These are phyloP conservation scores for Ischnura elegans DNA, from an alignment of 2,888 invertebrate species.

Conservation along the genomic window DNA sequence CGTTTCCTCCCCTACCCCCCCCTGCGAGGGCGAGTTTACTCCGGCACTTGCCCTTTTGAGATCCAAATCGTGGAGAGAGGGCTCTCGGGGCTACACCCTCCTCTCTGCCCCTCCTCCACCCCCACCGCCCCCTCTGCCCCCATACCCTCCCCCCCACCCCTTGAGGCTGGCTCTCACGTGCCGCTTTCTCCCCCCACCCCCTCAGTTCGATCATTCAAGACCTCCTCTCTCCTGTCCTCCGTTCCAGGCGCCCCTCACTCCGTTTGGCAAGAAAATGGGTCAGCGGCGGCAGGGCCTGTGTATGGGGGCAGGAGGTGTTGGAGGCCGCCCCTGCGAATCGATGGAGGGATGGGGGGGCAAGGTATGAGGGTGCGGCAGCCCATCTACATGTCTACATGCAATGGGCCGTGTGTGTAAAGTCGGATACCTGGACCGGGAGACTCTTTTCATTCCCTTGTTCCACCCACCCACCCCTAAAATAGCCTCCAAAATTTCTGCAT, in stretches of 20 bases:
- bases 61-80: neutral
- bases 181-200: too few relatives aligned
- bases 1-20: neutral
- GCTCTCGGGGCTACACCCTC: neutral
- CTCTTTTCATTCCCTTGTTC: too few relatives aligned
- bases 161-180: neutral
- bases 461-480: too few relatives aligned
- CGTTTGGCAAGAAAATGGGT: constrained; percentile 45
- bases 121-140: neutral
- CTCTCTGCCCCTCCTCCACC: neutral
- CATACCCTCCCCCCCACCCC: too few relatives aligned
- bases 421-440: too few relatives aligned
- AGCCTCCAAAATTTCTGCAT: too few relatives aligned
- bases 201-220: constrained; percentile 17
- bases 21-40: neutral
- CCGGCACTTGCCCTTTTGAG: constrained; percentile 22
- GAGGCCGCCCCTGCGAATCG: neutral
- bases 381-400: too few relatives aligned
- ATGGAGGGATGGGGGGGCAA: neutral
- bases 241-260: neutral
- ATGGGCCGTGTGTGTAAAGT: too few relatives aligned
- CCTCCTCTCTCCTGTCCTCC: neutral
- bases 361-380: neutral
- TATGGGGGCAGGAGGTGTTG: neutral
- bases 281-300: neutral